Conservation (phyloP, 2,113 vertebrate species). For the Eretmochelys imbricata region DNA sequence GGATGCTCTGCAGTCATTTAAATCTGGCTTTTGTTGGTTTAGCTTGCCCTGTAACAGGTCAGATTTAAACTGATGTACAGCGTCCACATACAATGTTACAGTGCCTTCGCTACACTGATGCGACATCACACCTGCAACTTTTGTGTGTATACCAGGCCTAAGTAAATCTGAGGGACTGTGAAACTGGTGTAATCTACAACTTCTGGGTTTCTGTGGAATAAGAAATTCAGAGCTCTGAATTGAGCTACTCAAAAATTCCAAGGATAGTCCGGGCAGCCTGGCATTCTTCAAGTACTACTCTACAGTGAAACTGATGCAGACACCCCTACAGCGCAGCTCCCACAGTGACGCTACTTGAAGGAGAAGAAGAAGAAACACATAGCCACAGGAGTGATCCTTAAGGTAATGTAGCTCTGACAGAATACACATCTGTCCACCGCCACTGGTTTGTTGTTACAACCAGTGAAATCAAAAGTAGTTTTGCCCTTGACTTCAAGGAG, state of each 20-base stretch:
- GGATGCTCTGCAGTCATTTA: no score
- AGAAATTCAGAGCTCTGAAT: background rate
- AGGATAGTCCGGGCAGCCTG: background rate
- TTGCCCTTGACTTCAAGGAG: no score
- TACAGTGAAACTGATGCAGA: background rate
- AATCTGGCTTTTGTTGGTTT: background rate
- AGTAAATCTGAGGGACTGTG: background rate
- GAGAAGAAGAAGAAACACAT: background rate
- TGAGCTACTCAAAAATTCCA: background rate
- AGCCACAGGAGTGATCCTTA: background rate
- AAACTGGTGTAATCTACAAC: background rate
- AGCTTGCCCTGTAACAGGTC: background rate
- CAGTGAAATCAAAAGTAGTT: no score
- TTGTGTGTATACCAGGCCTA: background rate
- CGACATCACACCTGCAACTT: background rate
- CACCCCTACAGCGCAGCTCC: no score
- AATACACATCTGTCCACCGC: background rate
- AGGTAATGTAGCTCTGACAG: background rate
- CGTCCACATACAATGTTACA: background rate
- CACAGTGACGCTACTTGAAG: no score
- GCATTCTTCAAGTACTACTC: accelerated
- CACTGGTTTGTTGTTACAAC: background rate
- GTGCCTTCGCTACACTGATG: background rate
- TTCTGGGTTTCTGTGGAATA: background rate
- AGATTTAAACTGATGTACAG: background rate